Percentiles rank a stretch among this genome's conserved stretches.
Evolutionary conservation across 2,888 invertebrate species (phyloP).

Genomic region (Dicycla oo): DNA sequence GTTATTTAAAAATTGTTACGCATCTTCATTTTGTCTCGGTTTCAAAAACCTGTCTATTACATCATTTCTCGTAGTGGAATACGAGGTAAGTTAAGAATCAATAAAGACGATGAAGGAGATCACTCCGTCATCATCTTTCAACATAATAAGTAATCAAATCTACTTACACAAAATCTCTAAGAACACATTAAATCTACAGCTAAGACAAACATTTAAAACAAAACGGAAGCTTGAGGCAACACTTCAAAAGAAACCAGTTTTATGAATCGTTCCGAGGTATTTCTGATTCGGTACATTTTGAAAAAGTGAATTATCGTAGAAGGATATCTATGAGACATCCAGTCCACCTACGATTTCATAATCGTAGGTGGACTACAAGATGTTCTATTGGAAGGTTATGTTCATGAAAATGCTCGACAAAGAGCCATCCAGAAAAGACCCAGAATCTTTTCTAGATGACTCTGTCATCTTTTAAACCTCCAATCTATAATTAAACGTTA

Average conservation of each 20-base stretch:
- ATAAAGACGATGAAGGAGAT: not conserved
- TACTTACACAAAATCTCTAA: conserved; percentile 1
- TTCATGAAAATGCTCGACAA: not conserved
- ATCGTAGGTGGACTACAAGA: not conserved
- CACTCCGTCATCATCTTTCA: not conserved
- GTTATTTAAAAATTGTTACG: not conserved
- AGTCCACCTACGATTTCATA: not conserved
- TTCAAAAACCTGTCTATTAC: conserved; percentile 12
- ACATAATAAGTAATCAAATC: not conserved
- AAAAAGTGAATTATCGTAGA: too few species aligned
- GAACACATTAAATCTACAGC: conserved; percentile 21
- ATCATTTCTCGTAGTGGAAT: not conserved
- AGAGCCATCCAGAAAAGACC: not conserved
- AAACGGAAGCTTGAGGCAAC: conserved; percentile 27
- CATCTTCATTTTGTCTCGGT: not conserved
- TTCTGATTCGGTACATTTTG: too few species aligned
- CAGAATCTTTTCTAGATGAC: conserved; percentile 1
- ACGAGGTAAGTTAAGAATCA: not conserved
- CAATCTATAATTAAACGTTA: not conserved
- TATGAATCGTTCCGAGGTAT: not conserved
- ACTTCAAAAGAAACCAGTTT: conserved; percentile 23
- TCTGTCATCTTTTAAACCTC: not conserved
- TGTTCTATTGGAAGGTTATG: not conserved
- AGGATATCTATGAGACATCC: not conserved
- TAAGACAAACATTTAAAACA: conserved; percentile 9